Evolutionary conservation across 1,140 invertebrate genomes (phyloP), one percentile per base, ranked within the genome.

Genomic region (Oryzaephilus surinamensis): DNA sequence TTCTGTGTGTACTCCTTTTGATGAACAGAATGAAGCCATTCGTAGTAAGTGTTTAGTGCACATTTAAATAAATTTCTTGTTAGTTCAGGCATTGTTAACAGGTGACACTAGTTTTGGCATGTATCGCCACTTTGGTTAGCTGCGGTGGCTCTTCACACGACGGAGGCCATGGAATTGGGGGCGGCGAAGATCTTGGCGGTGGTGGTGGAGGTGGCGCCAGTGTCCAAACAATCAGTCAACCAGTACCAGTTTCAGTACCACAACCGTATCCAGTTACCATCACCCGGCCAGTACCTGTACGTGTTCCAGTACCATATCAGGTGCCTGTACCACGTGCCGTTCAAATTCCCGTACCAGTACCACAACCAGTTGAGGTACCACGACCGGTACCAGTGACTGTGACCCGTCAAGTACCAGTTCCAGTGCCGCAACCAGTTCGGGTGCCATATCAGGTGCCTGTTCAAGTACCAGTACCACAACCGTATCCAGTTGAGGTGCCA

Each of bases 221-320:
- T 33, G 39, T 46, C 16, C 36, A 37, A 19, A 41, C 45, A n/a
- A 30, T 30, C 0, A 38, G 29, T 20, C 45, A 51, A 21, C 40
- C 50, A 6, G 57, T 44, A 6, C 38, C 43, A 6, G 52, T 53
- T 4, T 42, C 49, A 2, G 58, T 57, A 28, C 57, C 49, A 2
- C 46, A 46, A 4, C 52, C 57, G 0, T 50, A 57, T 52, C 72
- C 48, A 33, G 61, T 54, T 45, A 70, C 66, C 7, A 63, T 69
- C 1, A 62, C 62, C 0, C 56, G 62, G 8, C 50, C 45, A 31
- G 52, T 57, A 14, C 50, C 51, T 27, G 55, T 57, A 16, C 53
- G 49, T 24, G 29, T 40, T 13, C 32, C 44, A 13, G 34, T 37
- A 32, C 41, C 45, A 10, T 31, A 39, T 6, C 28, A 38, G 21